Evolutionary conservation across 2,113 vertebrate genomes (phyloP).

Genomic region (Semnornis frantzii): DNA sequence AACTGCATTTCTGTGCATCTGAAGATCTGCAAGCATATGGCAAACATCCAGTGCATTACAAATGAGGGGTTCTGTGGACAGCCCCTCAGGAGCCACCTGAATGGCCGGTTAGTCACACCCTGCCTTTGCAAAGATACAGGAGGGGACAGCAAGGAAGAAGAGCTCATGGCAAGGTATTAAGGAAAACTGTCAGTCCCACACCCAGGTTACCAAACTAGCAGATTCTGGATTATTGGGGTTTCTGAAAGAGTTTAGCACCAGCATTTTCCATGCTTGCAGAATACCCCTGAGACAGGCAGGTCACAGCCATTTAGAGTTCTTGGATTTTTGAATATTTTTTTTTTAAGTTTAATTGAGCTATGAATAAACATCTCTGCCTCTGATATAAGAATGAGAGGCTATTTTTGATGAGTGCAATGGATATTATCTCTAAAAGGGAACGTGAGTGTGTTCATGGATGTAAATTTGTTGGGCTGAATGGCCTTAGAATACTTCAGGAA

Average conservation of each 20-base stretch:
- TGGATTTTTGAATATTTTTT: background rate
- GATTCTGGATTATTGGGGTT: background rate
- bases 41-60: background rate
- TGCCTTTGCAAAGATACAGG: background rate
- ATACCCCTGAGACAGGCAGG: background rate
- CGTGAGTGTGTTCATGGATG: background rate
- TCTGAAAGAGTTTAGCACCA: background rate
- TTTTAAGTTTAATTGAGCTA: background rate
- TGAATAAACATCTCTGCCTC: conserved; percentile 19
- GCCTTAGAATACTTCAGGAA: background rate
- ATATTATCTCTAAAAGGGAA: conserved; percentile 6
- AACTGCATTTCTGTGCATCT: background rate
- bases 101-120: background rate
- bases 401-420: background rate
- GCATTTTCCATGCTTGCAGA: background rate
- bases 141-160: background rate
- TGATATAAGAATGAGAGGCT: background rate
- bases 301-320: background rate
- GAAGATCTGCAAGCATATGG: background rate
- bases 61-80: background rate
- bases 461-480: background rate
- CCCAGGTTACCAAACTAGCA: background rate
- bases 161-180: background rate
- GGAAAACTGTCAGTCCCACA: background rate
- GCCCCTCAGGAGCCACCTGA: background rate